Conservation (phyloP, 2,797 vertebrate genomes). For the Aeoliscus strigatus region DNA sequence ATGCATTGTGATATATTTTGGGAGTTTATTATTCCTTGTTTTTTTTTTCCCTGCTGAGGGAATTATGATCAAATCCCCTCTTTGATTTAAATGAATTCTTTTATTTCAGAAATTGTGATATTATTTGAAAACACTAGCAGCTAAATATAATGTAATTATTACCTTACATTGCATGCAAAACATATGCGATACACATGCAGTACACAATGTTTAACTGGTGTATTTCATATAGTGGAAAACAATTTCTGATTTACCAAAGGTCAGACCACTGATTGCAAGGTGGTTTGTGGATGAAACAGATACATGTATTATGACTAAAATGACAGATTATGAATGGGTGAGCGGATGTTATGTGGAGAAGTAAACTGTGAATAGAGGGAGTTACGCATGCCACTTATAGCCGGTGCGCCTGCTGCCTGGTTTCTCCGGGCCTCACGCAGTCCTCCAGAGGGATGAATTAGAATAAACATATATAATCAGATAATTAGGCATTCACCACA, state of each 20-base stretch:
- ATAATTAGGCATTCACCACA: constrained; percentile 72
- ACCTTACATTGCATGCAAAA: neutral
- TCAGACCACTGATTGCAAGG: constrained; percentile 21
- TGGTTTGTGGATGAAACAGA: constrained; percentile 50
- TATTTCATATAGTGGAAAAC: too few relatives aligned
- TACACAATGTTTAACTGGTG: constrained; percentile 1
- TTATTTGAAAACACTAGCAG: constrained; percentile 8
- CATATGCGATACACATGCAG: neutral
- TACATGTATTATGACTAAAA: constrained; percentile 57
- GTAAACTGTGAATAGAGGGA: constrained; percentile 44
- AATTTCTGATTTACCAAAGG: constrained; percentile 12
- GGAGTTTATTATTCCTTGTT: constrained; percentile 32
- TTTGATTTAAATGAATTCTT: constrained; percentile 11
- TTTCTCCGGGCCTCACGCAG: constrained; percentile 43
- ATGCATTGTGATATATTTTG: constrained; percentile 45
- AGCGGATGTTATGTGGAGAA: constrained; percentile 44
- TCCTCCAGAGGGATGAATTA: constrained; percentile 69
- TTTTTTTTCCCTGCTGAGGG: constrained; percentile 36
- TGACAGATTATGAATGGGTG: constrained; percentile 53
- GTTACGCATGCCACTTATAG: constrained; percentile 53
- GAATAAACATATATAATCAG: constrained; percentile 79
- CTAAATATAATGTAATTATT: constrained; percentile 1
- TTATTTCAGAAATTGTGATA: constrained; percentile 1
- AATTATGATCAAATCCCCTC: constrained; percentile 41
- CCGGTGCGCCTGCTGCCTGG: constrained; percentile 44